phyloP scores from a whole-genome alignment of 2,888 invertebrate species.

The Chydorus sphaericus region DNA sequence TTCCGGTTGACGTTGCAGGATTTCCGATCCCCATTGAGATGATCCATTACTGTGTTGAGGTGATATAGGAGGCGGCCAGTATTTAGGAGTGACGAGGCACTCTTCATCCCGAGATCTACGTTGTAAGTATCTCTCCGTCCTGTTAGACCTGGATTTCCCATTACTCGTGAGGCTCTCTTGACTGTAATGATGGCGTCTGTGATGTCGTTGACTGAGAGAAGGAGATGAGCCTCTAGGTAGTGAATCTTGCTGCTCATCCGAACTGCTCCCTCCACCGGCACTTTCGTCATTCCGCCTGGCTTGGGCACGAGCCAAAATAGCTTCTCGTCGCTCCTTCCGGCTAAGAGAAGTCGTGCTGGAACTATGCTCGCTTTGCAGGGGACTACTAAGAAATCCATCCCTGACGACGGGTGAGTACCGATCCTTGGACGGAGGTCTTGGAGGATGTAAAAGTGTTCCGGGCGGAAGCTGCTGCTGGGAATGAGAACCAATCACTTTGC shows the following conservation, averaged over 20 bases:
- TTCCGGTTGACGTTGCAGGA: neutral
- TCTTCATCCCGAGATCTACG: constrained; percentile 56
- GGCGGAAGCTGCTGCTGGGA: neutral
- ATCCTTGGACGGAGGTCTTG: neutral
- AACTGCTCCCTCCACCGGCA: constrained; percentile 21
- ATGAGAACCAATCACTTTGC: neutral
- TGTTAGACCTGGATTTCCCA: constrained; percentile 48
- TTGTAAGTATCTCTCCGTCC: constrained; percentile 66
- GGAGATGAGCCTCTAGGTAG: neutral
- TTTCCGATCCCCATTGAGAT: neutral
- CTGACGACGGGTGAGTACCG: neutral
- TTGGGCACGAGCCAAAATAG: constrained; percentile 21
- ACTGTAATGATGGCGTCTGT: constrained; percentile 28
- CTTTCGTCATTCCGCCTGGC: constrained; percentile 17
- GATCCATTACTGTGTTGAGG: neutral
- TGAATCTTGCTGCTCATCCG: constrained; percentile 30
- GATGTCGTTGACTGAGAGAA: neutral
- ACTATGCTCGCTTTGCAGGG: neutral
- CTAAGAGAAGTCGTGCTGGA: constrained; percentile 17
- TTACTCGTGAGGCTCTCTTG: constrained; percentile 13
- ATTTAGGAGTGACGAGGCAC: constrained; percentile 21
- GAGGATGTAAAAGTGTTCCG: neutral
- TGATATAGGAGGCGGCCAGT: neutral
- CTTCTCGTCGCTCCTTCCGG: constrained; percentile 19
- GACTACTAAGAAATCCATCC: neutral